phyloP scores from a whole-genome alignment of 2,888 invertebrate species.

The Nowickia ferox region DNA sequence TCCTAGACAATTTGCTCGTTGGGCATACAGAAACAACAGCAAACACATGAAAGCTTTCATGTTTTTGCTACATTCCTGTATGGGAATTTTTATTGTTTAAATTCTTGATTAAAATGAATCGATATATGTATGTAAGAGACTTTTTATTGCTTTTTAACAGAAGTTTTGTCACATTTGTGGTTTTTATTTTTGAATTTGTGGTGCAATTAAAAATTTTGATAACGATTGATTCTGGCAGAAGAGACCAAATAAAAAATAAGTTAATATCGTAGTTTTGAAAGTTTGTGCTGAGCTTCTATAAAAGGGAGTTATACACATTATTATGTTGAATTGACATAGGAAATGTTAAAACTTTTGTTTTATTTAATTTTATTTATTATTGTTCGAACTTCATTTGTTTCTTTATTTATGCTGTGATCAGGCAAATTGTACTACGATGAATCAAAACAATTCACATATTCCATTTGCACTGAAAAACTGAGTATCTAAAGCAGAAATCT shows the following conservation, averaged over 20 bases:
- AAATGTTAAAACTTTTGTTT: no score
- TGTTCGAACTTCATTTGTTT: no score
- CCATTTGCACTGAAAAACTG: no score
- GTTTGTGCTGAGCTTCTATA: no score
- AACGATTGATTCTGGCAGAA: background rate
- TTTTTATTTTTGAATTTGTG: slow-evolving; percentile 41
- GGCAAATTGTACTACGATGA: no score
- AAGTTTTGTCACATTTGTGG: slow-evolving; percentile 60
- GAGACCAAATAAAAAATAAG: background rate
- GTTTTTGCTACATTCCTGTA: slow-evolving; percentile 33
- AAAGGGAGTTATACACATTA: no score
- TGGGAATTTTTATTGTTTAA: slow-evolving; percentile 24
- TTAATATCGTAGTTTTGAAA: background rate
- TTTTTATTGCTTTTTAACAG: slow-evolving; percentile 59
- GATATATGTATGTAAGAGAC: slow-evolving; percentile 42
- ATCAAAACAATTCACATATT: no score
- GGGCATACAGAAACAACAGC: background rate
- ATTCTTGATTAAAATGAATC: slow-evolving; percentile 39
- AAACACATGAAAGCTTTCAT: slow-evolving; percentile 6
- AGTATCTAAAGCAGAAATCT: no score
- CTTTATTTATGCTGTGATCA: no score
- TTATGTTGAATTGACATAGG: no score
- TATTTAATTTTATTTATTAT: no score
- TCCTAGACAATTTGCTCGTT: background rate
- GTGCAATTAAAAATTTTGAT: slow-evolving; percentile 43